Evolutionary conservation across 1,140 invertebrate genomes (phyloP).

Genomic region (Drosophila saltans): DNA sequence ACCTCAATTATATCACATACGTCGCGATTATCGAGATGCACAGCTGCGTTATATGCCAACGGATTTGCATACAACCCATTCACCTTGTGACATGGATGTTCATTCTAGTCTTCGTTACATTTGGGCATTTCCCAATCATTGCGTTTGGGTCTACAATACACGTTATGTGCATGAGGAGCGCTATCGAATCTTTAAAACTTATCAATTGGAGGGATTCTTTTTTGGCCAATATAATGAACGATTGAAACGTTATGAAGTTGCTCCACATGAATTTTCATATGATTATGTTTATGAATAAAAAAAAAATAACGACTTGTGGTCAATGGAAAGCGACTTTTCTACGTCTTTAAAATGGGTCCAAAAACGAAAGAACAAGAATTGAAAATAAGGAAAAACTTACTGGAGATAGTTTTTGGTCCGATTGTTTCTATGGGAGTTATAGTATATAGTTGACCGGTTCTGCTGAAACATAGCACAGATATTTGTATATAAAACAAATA

Average conservation of each 20-base stretch:
- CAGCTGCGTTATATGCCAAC: slow-evolving; percentile 14
- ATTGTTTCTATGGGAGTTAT: too few relatives aligned
- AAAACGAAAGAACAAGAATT: too few relatives aligned
- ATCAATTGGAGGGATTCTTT: slow-evolving; percentile 36
- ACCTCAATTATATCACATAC: slow-evolving; percentile 1
- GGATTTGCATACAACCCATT: slow-evolving; percentile 29
- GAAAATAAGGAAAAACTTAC: too few relatives aligned
- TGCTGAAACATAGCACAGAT: too few relatives aligned
- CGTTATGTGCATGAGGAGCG: slow-evolving; percentile 12
- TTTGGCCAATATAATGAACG: slow-evolving; percentile 37
- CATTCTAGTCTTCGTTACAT: neutral
- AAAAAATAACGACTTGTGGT: neutral
- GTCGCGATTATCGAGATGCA: slow-evolving; percentile 20
- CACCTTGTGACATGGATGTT: slow-evolving; percentile 29
- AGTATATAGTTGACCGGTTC: too few relatives aligned
- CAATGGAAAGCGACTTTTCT: too few relatives aligned
- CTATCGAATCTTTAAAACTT: slow-evolving; percentile 24
- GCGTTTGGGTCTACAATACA: slow-evolving; percentile 31
- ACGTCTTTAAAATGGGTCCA: too few relatives aligned
- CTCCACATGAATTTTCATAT: slow-evolving; percentile 12
- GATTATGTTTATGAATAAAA: neutral
- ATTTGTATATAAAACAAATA: too few relatives aligned
- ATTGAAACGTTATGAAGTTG: slow-evolving; percentile 19
- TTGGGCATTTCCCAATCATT: slow-evolving; percentile 21
- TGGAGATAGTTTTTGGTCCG: too few relatives aligned